A percentile compares a stretch with the other conserved stretches of the same genome.
Evolutionary conservation across 1,140 invertebrate species (phyloP).

Genomic region (Microplitis mediator): DNA sequence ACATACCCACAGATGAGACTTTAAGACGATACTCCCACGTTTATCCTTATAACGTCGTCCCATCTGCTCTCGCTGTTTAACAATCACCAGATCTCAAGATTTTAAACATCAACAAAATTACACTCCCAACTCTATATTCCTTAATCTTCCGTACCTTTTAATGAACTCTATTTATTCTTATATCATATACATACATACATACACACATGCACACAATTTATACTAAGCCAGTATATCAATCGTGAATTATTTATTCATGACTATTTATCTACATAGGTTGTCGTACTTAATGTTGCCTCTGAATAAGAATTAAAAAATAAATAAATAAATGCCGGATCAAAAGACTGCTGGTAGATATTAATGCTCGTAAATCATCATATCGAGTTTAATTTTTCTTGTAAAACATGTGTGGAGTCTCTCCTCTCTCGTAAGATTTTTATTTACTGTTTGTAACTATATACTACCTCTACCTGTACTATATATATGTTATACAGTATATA

Average conservation of each 20-base stretch:
- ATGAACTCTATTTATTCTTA: conserved; percentile 14
- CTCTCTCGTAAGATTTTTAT: neutral
- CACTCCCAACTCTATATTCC: neutral
- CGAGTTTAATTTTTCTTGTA: conserved; percentile 1
- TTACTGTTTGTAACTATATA: neutral
- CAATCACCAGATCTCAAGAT: conserved; percentile 21
- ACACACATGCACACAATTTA: too few species aligned
- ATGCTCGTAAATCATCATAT: conserved; percentile 3
- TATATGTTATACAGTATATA: too few species aligned
- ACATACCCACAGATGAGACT: too few species aligned
- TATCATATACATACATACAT: neutral
- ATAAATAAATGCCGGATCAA: neutral
- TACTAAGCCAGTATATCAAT: too few species aligned
- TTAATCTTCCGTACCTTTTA: neutral
- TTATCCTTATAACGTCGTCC: neutral
- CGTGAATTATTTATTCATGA: too few species aligned
- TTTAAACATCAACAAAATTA: neutral
- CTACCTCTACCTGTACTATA: neutral
- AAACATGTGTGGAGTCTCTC: neutral
- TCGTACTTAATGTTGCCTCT: too few species aligned
- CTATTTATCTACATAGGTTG: too few species aligned
- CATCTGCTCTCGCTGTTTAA: conserved; percentile 16
- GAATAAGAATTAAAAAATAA: neutral
- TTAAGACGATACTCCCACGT: conserved; percentile 6
- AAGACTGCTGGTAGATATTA: neutral